Base-by-base conservation (phyloP, 1,140 invertebrate species). In the Antheraea mylitta region DNA sequence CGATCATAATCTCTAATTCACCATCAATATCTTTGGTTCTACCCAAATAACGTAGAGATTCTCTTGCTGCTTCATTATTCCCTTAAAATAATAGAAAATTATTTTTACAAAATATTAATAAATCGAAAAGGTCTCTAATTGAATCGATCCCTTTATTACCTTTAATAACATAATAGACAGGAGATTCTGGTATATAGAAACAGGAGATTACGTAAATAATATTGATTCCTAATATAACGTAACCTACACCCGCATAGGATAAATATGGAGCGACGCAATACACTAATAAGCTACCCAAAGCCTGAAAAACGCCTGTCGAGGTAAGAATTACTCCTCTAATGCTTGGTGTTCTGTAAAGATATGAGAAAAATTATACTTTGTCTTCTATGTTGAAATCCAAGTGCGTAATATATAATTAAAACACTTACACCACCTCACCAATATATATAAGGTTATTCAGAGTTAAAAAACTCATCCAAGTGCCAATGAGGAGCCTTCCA, bases 341-440 rank as follows among this genome's bases (percentile, higher is more conserved):
- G 6, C 72, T 65, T 18, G 77, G 75, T 5, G 74, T 75, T 3
- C 77, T 81, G 38, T n/a, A 76, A 79, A 37, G 5, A 67, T n/a
- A n/a, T n/a, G n/a, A n/a, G n/a, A n/a, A n/a, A n/a, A n/a, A n/a
- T n/a, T n/a, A n/a, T n/a, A n/a, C n/a, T n/a, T n/a, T n/a, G n/a
- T n/a, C n/a, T n/a, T n/a, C n/a, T n/a, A n/a, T n/a, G n/a, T n/a
- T n/a, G n/a, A n/a, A n/a, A n/a, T n/a, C n/a, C n/a, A n/a, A n/a
- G n/a, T n/a, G n/a, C n/a, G n/a, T n/a, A n/a, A n/a, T n/a, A n/a
- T n/a, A n/a, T n/a, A n/a, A n/a, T n/a, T n/a, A n/a, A 9, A 53
- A 45, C 48, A 83, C 78, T 85, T 37, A 85, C 81, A 80, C 72
- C 16, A 85, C 83, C 74, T 85, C 81, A 2, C 83, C 83, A 19